These are phyloP conservation scores for Psittacula derbiana DNA, from an alignment of 2,797 vertebrate species.

Conservation along the genomic window DNA sequence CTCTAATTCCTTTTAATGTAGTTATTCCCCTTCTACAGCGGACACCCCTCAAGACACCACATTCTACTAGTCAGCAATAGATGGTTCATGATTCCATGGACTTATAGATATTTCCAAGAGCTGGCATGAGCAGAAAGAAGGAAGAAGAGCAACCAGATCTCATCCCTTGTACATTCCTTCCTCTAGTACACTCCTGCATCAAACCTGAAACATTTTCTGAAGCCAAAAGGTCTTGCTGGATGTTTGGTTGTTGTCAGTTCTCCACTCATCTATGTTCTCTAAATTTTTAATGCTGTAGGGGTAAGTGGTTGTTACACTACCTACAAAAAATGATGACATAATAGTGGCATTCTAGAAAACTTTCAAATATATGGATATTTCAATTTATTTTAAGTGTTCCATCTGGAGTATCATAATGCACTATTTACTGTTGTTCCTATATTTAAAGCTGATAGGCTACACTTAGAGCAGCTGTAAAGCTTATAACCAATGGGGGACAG, in stretches of 20 bases:
- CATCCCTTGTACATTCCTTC: not conserved
- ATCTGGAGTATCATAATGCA: slow-evolving; percentile 50
- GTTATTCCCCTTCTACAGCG: not conserved
- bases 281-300: not conserved
- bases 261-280: not conserved
- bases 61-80: not conserved
- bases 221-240: not conserved
- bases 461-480: slow-evolving; percentile 41
- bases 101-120: not conserved
- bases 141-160: not conserved
- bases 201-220: not conserved
- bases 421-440: slow-evolving; percentile 42
- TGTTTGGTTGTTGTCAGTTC: not conserved
- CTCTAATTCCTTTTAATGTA: not conserved
- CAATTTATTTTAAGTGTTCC: slow-evolving; percentile 53
- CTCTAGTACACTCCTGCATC: not conserved
- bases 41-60: fast-evolving
- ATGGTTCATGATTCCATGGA: not conserved
- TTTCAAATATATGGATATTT: slow-evolving; percentile 13
- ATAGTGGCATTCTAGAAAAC: not conserved
- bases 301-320: not conserved
- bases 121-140: not conserved
- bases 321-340: slow-evolving; percentile 18
- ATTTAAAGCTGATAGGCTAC: slow-evolving; percentile 57
- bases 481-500: slow-evolving; percentile 39